Percentiles rank a stretch among this genome's conserved stretches.
phyloP scores from a whole-genome alignment of 1,140 invertebrate species.

The Liolophura sinensis region DNA sequence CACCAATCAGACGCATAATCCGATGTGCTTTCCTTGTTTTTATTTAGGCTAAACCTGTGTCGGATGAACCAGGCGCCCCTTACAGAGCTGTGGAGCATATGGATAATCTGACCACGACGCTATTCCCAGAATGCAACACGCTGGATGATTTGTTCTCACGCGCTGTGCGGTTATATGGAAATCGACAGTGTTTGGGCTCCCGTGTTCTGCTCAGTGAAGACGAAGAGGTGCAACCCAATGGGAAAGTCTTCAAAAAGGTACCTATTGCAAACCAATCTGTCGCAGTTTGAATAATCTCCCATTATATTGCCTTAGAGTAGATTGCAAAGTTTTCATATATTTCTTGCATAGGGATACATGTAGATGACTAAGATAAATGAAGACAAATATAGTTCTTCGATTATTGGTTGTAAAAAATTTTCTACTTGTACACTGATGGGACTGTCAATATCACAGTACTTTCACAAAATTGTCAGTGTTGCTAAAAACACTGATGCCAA shows the following conservation, averaged over 20 bases:
- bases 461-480: no score
- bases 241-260: slow-evolving; percentile 92
- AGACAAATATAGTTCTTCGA: no score
- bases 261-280: not conserved
- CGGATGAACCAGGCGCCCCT: slow-evolving; percentile 30
- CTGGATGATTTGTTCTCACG: slow-evolving; percentile 85
- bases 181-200: slow-evolving; percentile 84
- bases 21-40: not conserved
- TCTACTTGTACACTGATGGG: no score
- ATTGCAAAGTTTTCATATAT: no score
- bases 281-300: not conserved
- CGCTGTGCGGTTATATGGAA: slow-evolving; percentile 67
- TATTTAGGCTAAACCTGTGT: slow-evolving; percentile 31
- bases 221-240: slow-evolving; percentile 91
- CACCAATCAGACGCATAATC: not conserved
- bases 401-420: no score
- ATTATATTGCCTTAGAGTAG: not conserved
- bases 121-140: slow-evolving; percentile 77
- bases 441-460: no score
- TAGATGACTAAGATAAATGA: no score
- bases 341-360: no score
- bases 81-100: slow-evolving; percentile 44
- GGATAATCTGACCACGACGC: slow-evolving; percentile 33
- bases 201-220: slow-evolving; percentile 89
- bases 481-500: no score